Evolutionary conservation across 2,797 vertebrate genomes (phyloP), one percentile per base, ranked within the genome.

Genomic region (Prionace glauca): DNA sequence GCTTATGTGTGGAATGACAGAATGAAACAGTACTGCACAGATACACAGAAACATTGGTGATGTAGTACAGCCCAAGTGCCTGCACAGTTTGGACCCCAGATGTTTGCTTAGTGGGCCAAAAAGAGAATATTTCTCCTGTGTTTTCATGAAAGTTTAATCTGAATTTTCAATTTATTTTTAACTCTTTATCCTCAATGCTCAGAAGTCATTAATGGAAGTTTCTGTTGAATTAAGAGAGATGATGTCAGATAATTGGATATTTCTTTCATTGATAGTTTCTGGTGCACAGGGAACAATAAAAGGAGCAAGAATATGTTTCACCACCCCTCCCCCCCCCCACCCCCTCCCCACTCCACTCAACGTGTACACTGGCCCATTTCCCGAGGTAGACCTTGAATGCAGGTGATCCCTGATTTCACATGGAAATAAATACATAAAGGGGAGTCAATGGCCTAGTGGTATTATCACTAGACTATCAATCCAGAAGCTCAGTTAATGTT

Each of bases 61-160:
- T 69, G 62, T 65, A 67, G 60, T 16, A 67, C 65, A 93, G n/a
- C 92, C 24, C 56, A 91, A 62, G 60, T 62, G 60, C 60, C 88
- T 65, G 60, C 56, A 91, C 56, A 91, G 87, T 91, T 91, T 91
- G 88, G 88, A 26, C 56, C 62, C 88, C 88, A 91, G 88, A 91
- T 91, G 88, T 91, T n/a, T 71, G 36, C 36, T 94, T 72, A 69
- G 36, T 94, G 65, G 67, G 92, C 92, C 92, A 94, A 94, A 91
- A 91, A 65, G 56, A n/a, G 88, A n/a, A 91, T 91, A 91, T 91
- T 91, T 65, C 88, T 91, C 88, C 22, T 94, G 92, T 94, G 67
- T 71, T 94, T 71, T 72, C 67, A 45, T 26, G 67, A 26, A 94
- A 94, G 36, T 94, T 94, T 69, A 72, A 72, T 26, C 36, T 94